These are phyloP conservation scores for Acromyrmex heyeri DNA, from an alignment of 1,140 invertebrate species.

Conservation along the genomic window DNA sequence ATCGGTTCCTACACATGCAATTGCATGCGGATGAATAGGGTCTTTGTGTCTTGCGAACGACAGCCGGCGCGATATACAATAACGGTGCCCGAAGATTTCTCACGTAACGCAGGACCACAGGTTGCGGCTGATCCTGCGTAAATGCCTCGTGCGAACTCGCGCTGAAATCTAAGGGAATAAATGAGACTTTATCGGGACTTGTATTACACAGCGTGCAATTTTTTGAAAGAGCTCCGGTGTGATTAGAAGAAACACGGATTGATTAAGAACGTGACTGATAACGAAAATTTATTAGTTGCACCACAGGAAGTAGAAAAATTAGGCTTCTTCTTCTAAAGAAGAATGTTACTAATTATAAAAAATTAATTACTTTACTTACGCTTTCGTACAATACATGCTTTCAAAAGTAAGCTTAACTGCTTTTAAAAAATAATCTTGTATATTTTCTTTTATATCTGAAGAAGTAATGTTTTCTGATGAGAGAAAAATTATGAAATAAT, in stretches of 20 bases:
- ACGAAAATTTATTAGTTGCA: background rate
- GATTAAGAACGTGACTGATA: background rate
- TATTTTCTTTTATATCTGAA: background rate
- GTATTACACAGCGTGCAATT: background rate
- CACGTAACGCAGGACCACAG: slow-evolving; percentile 74
- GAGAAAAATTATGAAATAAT: slow-evolving; percentile 7
- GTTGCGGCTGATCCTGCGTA: slow-evolving; percentile 60
- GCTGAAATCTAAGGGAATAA: slow-evolving; percentile 5
- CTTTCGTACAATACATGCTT: background rate
- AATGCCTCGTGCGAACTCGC: slow-evolving; percentile 59
- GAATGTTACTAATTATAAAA: slow-evolving; percentile 18
- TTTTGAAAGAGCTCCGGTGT: background rate
- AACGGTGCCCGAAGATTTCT: slow-evolving; percentile 75
- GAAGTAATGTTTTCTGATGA: background rate
- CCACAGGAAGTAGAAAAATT: background rate
- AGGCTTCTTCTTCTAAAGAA: background rate
- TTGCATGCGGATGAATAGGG: slow-evolving; percentile 76
- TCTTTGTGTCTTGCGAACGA: slow-evolving; percentile 77
- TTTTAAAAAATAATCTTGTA: slow-evolving; percentile 20
- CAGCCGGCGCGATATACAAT: slow-evolving; percentile 76
- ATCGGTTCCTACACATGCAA: slow-evolving; percentile 75
- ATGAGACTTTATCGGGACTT: background rate
- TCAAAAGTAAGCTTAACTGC: background rate
- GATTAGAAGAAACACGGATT: background rate
- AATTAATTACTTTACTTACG: slow-evolving; percentile 26